These are phyloP conservation scores for Dendronephthya gigantea DNA, from an alignment of 64 coral and sea anemone genomes.

Conservation along the genomic window DNA sequence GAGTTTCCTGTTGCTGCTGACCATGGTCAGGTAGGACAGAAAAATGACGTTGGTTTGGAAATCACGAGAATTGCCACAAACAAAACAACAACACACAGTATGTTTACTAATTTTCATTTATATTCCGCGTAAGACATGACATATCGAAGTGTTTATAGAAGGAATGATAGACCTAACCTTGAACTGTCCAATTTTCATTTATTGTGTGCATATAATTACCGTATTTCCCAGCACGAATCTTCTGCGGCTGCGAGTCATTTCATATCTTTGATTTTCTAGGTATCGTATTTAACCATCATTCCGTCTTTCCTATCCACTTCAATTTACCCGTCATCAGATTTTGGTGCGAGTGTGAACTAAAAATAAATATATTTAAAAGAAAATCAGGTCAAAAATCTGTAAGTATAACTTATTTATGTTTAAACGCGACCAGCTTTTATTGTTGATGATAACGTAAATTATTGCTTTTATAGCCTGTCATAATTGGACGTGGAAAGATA, in stretches of 20 bases:
- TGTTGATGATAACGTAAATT: not conserved
- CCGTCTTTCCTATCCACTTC: constrained; percentile 75
- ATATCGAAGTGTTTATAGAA: too few species aligned
- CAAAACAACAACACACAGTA: constrained; percentile 48
- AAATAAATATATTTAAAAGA: constrained; percentile 64
- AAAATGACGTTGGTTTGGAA: constrained; percentile 61
- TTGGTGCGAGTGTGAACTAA: constrained; percentile 56
- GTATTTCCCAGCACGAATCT: too few species aligned
- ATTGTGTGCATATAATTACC: too few species aligned
- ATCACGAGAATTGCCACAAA: constrained; percentile 88
- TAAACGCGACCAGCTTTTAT: not conserved
- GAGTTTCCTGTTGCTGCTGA: constrained; percentile 56
- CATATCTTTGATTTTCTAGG: constrained; percentile 32
- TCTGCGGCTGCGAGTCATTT: too few species aligned
- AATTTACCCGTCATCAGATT: constrained; percentile 59
- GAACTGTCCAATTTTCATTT: too few species aligned
- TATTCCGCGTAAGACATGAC: not conserved
- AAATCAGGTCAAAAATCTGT: constrained; percentile 61
- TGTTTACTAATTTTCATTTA: not conserved
- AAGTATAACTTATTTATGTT: constrained; percentile 20
- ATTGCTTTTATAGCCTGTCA: constrained; percentile 38
- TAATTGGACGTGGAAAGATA: constrained; percentile 51
- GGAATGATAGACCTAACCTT: too few species aligned
- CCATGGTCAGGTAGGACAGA: not conserved
- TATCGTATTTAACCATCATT: constrained; percentile 76